Conservation (phyloP, 1,140 invertebrate species). For the Macrosteles quadrilineatus region DNA sequence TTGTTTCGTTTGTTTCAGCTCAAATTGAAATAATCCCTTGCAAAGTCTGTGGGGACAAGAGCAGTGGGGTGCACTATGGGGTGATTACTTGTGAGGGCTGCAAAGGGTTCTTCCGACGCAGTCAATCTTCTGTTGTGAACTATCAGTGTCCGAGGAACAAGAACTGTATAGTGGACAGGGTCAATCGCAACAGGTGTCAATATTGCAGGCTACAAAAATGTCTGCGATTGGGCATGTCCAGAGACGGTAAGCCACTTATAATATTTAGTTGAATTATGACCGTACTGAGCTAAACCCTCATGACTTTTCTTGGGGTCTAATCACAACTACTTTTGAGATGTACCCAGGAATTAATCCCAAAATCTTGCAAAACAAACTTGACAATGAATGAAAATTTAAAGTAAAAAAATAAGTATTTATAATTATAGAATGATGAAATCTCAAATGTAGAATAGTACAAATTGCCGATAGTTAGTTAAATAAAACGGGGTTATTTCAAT, state of each 20-base stretch:
- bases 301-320: too few species aligned
- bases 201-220: conserved; percentile 99
- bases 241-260: conserved; percentile 82
- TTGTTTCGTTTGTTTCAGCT: conserved; percentile 70
- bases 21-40: conserved; percentile 99
- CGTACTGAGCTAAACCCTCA: too few species aligned
- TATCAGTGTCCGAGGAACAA: conserved; percentile 99
- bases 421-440: too few species aligned
- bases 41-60: conserved; percentile 99
- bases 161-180: conserved; percentile 96
- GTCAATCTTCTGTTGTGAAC: conserved; percentile 94
- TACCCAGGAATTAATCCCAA: too few species aligned
- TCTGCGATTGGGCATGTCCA: conserved; percentile 97
- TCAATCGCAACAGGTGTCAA: conserved; percentile 98
- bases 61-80: conserved; percentile 98
- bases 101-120: conserved; percentile 98
- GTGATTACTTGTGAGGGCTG: conserved; percentile 99
- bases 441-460: too few species aligned
- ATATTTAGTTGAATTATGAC: too few species aligned
- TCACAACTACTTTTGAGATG: too few species aligned
- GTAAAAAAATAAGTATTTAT: too few species aligned
- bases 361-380: too few species aligned
- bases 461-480: too few species aligned
- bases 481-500: too few species aligned
- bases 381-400: too few species aligned